Percentiles rank a stretch among this genome's conserved stretches.
These are phyloP conservation scores for Philonicus albiceps DNA, from an alignment of 2,888 invertebrate species.

Conservation along the genomic window DNA sequence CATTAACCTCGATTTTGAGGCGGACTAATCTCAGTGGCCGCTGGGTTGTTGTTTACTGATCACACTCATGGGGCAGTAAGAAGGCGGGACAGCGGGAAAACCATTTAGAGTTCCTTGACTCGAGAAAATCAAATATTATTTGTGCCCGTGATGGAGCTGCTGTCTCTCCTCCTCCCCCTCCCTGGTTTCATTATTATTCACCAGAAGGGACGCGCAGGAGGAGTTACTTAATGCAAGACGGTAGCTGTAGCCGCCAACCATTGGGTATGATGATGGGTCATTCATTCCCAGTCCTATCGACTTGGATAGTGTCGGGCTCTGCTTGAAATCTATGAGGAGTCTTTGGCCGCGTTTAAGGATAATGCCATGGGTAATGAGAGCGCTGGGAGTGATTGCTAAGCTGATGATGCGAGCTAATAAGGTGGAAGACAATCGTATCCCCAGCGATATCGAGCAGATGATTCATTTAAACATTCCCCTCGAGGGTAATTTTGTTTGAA, in stretches of 20 bases:
- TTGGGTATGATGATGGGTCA: background rate
- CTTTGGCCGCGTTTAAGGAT: background rate
- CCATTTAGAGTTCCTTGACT: conserved; percentile 17
- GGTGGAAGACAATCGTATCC: background rate
- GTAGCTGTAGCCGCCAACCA: background rate
- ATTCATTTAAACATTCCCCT: background rate
- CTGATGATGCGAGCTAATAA: background rate
- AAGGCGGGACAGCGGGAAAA: background rate
- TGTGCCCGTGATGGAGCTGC: background rate
- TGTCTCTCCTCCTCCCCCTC: too few species aligned
- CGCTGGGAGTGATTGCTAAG: background rate
- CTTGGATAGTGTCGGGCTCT: background rate
- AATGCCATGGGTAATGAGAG: background rate
- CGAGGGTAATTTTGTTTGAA: background rate
- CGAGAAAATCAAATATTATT: background rate
- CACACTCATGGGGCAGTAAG: background rate
- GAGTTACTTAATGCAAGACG: conserved; percentile 11
- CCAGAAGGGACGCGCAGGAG: background rate
- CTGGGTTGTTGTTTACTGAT: conserved; percentile 9
- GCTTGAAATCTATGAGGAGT: background rate
- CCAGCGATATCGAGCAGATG: background rate
- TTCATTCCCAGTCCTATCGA: background rate
- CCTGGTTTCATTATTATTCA: background rate
- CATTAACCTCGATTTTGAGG: conserved; percentile 22
- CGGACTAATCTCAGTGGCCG: conserved; percentile 7